Percentiles rank a stretch among this genome's conserved stretches.
phyloP scores from a whole-genome alignment of 2,888 invertebrate species.

The Allacma fusca region DNA sequence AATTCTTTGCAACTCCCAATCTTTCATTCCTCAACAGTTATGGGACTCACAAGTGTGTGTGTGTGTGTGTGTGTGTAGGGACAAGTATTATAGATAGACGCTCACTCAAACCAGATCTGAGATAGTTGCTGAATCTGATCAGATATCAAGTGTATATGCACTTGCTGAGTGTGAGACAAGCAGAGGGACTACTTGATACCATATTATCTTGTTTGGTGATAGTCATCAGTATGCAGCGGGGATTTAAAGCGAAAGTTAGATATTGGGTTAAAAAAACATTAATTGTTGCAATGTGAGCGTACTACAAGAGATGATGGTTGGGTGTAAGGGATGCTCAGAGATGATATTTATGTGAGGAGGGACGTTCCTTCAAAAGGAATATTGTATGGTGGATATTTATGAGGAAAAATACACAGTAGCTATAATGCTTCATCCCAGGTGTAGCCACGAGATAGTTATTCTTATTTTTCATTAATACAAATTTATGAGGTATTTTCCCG shows the following conservation, averaged over 20 bases:
- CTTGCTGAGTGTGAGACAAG: conserved; percentile 1
- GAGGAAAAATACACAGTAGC: conserved; percentile 35
- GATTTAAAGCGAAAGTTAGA: conserved; percentile 11
- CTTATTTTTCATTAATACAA: conserved; percentile 47
- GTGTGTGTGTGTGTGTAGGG: neutral
- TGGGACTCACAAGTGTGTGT: neutral
- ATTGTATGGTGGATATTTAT: conserved; percentile 24
- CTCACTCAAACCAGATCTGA: neutral
- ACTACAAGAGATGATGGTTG: neutral
- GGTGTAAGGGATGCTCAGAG: neutral
- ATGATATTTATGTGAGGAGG: conserved; percentile 40
- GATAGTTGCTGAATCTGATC: neutral
- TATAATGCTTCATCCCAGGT: conserved; percentile 31
- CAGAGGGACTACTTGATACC: neutral
- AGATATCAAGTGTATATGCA: neutral
- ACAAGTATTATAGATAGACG: too few relatives aligned
- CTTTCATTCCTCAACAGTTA: neutral
- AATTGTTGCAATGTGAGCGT: conserved; percentile 9
- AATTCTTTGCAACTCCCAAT: conserved; percentile 7
- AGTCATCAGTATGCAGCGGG: conserved; percentile 9
- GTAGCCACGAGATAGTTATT: conserved; percentile 38
- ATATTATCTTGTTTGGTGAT: conserved; percentile 17
- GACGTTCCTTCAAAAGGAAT: conserved; percentile 31
- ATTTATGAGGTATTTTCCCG: conserved; percentile 48
- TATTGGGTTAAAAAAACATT: conserved; percentile 17